These are phyloP conservation scores for Potorous gilbertii DNA, from an alignment of 2,797 vertebrate genomes.

Conservation along the genomic window DNA sequence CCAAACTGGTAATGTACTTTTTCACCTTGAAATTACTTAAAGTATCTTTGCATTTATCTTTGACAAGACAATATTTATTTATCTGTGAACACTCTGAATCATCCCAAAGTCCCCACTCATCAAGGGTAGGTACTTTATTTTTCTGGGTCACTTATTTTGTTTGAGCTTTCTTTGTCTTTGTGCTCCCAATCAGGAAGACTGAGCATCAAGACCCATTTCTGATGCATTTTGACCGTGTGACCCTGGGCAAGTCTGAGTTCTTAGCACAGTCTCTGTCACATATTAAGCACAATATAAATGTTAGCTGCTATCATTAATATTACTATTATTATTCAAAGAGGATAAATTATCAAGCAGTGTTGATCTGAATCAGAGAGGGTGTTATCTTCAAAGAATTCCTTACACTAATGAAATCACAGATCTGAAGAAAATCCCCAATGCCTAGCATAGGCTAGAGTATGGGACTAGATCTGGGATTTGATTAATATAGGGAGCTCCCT, in stretches of 20 bases:
- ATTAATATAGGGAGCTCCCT: neutral
- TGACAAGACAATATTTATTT: neutral
- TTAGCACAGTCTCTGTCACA: neutral
- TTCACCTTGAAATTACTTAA: neutral
- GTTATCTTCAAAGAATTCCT: neutral
- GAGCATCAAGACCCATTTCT: neutral
- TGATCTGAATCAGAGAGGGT: neutral
- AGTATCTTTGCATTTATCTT: neutral
- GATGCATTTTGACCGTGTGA: neutral
- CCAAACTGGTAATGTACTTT: neutral
- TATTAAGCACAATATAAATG: neutral
- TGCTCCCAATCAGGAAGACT: neutral
- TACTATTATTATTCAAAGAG: neutral
- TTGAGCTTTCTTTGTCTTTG: neutral
- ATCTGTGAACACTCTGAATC: neutral
- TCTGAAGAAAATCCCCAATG: neutral
- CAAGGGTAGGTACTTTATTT: neutral
- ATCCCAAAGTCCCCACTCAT: neutral
- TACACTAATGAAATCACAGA: neutral
- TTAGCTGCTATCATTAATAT: neutral
- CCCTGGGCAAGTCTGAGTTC: neutral
- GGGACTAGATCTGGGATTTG: neutral
- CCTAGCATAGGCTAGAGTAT: neutral
- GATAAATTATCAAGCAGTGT: neutral
- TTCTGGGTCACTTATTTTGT: neutral